A percentile compares a stretch with the other conserved stretches of the same genome.
Conservation (phyloP, 1,140 invertebrate species). For the Helicoverpa zea region DNA sequence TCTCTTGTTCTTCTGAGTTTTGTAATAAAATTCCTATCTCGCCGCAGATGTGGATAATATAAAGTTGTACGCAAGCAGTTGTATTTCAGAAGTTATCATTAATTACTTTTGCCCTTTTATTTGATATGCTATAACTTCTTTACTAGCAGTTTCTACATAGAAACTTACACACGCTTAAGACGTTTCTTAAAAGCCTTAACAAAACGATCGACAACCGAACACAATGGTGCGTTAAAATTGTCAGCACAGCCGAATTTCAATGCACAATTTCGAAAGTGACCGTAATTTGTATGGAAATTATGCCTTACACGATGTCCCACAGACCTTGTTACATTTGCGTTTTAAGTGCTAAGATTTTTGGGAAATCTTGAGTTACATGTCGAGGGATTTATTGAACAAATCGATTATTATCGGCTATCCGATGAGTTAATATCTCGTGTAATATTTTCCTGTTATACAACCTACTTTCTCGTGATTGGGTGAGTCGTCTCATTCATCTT, state of each 20-base stretch:
- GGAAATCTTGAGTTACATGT: not conserved
- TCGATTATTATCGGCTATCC: not conserved
- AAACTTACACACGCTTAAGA: not conserved
- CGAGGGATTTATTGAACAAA: not conserved
- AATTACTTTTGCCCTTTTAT: not conserved
- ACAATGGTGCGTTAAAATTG: slow-evolving; percentile 75
- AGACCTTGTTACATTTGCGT: slow-evolving; percentile 71
- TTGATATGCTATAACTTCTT: no score
- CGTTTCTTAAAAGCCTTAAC: slow-evolving; percentile 2
- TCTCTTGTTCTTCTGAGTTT: slow-evolving; percentile 34
- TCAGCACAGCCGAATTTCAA: slow-evolving; percentile 70
- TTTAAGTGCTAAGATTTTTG: slow-evolving; percentile 35
- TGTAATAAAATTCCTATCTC: slow-evolving; percentile 36
- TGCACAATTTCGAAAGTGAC: slow-evolving; percentile 79
- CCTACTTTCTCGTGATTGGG: slow-evolving; percentile 25
- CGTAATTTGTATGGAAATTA: slow-evolving; percentile 83
- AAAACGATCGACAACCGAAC: slow-evolving; percentile 46
- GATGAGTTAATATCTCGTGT: slow-evolving; percentile 14
- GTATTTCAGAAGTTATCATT: not conserved
- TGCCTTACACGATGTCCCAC: slow-evolving; percentile 69
- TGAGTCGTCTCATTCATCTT: slow-evolving; percentile 17
- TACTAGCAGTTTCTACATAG: not conserved
- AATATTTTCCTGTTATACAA: slow-evolving; percentile 20
- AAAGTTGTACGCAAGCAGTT: not conserved
- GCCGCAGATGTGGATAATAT: not conserved